Evolutionary conservation across 2,888 invertebrate genomes (phyloP).

Genomic region (Calliscelio sp.): DNA sequence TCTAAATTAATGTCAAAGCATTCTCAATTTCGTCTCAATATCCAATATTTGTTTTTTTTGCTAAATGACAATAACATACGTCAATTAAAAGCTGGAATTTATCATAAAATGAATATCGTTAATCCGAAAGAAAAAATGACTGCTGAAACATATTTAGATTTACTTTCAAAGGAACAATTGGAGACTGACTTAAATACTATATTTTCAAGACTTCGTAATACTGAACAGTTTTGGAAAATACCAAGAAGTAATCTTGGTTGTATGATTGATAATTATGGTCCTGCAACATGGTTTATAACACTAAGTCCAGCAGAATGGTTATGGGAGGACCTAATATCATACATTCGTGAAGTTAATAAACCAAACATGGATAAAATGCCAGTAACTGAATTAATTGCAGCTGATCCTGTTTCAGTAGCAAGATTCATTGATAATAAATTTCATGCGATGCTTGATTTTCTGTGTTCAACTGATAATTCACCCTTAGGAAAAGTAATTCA

Average conservation of each 20-base stretch:
- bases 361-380: constrained; percentile 75
- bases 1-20: constrained; percentile 74
- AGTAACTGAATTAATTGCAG: constrained; percentile 62
- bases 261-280: constrained; percentile 75
- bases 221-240: constrained; percentile 70
- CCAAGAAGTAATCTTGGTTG: constrained; percentile 57
- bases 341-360: constrained; percentile 59
- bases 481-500: constrained; percentile 8
- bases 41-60: constrained; percentile 77
- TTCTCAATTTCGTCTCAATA: constrained; percentile 75
- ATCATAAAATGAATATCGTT: constrained; percentile 47
- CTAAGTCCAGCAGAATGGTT: constrained; percentile 68
- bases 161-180: constrained; percentile 70
- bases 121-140: constrained; percentile 34
- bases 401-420: constrained; percentile 77
- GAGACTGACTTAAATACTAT: constrained; percentile 71
- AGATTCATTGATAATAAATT: constrained; percentile 78
- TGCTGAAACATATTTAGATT: background rate
- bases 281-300: constrained; percentile 76
- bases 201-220: constrained; percentile 52
- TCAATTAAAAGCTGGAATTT: constrained; percentile 69
- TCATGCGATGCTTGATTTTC: constrained; percentile 72
- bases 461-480: constrained; percentile 69
- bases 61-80: constrained; percentile 75
- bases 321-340: constrained; percentile 62